Evolutionary conservation across 2,888 invertebrate species (phyloP).

Genomic region (Linyphia triangularis): DNA sequence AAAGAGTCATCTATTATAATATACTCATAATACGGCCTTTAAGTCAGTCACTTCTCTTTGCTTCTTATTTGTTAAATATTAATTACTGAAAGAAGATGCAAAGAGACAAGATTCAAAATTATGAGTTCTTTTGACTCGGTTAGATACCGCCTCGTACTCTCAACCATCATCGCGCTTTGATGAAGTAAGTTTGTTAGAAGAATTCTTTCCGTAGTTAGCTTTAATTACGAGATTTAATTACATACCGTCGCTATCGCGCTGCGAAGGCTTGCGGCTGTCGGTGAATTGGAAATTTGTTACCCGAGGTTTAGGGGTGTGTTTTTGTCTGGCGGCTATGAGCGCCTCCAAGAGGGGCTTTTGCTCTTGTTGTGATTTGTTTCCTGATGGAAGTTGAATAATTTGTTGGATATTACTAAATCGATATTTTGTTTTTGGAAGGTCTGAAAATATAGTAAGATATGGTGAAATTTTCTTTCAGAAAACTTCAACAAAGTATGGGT

Average conservation of each 20-base stretch:
- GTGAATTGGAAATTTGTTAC: conserved; percentile 17
- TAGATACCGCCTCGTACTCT: conserved; percentile 14
- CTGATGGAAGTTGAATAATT: no score
- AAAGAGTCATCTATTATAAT: no score
- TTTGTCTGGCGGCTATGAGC: no score
- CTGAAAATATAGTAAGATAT: no score
- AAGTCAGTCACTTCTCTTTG: no score
- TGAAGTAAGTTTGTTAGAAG: conserved; percentile 56
- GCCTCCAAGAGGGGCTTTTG: no score
- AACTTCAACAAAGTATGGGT: no score
- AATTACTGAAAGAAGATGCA: conserved; percentile 45
- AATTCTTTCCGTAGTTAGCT: conserved; percentile 61
- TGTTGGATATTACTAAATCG: no score
- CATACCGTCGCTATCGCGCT: conserved; percentile 40
- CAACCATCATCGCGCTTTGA: conserved; percentile 32
- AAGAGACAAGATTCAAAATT: conserved; percentile 21
- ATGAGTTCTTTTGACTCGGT: conserved; percentile 38
- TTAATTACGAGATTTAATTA: conserved; percentile 69
- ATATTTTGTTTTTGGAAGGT: no score
- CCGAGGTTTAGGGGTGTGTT: neutral
- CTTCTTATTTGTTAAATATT: conserved; percentile 51
- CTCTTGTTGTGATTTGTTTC: no score
- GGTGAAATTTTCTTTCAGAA: no score
- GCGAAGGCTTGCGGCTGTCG: neutral
- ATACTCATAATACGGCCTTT: no score